phyloP scores from a whole-genome alignment of 1,140 invertebrate genomes.

The Leguminivora glycinivorella region DNA sequence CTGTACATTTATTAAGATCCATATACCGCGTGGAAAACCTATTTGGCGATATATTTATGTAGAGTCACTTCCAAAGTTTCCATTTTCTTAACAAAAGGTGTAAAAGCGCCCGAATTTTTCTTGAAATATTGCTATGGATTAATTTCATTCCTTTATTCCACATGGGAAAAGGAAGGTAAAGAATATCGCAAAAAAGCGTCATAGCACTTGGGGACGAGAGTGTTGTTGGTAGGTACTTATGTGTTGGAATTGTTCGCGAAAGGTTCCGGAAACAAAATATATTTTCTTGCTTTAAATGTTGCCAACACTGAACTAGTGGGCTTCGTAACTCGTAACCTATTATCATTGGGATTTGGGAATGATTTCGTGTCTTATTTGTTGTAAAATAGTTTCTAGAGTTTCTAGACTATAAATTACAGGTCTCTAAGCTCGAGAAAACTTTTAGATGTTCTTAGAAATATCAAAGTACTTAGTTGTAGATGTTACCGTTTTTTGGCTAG shows the following conservation, averaged over 20 bases:
- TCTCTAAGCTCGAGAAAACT: too few relatives aligned
- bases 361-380: too few relatives aligned
- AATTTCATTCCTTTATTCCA: conserved; percentile 5
- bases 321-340: too few relatives aligned
- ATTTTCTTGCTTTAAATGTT: background rate
- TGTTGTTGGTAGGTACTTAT: background rate
- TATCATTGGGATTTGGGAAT: too few relatives aligned
- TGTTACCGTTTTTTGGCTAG: too few relatives aligned
- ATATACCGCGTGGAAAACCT: too few relatives aligned
- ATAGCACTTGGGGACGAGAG: background rate
- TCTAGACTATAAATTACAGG: too few relatives aligned
- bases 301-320: background rate
- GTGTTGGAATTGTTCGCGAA: background rate
- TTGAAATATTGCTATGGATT: background rate
- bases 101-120: background rate
- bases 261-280: background rate
- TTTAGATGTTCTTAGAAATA: too few relatives aligned
- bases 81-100: background rate
- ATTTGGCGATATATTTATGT: background rate
- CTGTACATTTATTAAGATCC: too few relatives aligned
- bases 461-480: too few relatives aligned
- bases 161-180: background rate
- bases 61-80: background rate
- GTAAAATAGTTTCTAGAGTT: too few relatives aligned
- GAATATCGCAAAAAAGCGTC: background rate